These are phyloP conservation scores for Halcyon malimbica DNA, from an alignment of 2,113 vertebrate species.

Conservation along the genomic window DNA sequence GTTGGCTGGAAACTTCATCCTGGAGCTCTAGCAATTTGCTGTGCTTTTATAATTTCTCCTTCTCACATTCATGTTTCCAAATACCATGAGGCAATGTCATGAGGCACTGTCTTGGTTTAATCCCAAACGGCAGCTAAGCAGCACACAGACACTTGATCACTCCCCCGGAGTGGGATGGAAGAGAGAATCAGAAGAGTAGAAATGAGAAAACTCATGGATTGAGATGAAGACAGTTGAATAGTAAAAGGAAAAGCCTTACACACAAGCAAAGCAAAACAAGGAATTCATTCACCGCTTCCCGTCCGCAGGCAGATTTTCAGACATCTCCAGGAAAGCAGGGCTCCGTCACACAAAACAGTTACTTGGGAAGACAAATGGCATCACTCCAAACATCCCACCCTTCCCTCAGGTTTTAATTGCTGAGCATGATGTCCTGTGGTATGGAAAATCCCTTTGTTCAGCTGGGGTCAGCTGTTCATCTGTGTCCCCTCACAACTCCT, in stretches of 20 bases:
- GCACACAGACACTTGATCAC: background rate
- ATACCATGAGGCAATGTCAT: background rate
- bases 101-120: too few relatives aligned
- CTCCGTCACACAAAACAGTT: background rate
- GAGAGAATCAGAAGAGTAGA: background rate
- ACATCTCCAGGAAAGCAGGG: background rate
- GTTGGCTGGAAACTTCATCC: background rate
- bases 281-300: background rate
- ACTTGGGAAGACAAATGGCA: background rate
- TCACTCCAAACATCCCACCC: background rate
- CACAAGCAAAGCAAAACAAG: background rate
- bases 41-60: background rate
- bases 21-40: background rate
- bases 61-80: background rate
- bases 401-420: background rate
- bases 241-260: background rate
- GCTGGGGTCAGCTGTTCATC: background rate
- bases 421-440: background rate
- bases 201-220: background rate
- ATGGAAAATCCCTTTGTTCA: background rate
- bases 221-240: background rate
- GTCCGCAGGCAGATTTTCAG: too few relatives aligned
- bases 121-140: too few relatives aligned
- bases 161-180: too few relatives aligned
- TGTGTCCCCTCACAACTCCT: background rate